Conservation (phyloP, 2,888 invertebrate species). For the Sycophila texana region DNA sequence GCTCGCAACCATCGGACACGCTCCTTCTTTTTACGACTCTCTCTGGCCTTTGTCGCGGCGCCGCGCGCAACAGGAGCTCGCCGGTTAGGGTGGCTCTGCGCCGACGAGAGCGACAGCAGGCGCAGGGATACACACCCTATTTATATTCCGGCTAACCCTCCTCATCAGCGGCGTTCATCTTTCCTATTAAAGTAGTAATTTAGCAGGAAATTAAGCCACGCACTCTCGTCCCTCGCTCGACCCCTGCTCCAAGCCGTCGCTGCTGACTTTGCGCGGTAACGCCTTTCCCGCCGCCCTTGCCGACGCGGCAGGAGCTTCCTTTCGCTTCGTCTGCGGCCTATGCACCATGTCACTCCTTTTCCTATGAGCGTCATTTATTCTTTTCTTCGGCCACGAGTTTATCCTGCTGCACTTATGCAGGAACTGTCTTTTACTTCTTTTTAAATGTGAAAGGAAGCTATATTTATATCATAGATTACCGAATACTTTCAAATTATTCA, state of each 20-base stretch:
- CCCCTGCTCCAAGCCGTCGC: conserved; percentile 22
- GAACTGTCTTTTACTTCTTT: too few species aligned
- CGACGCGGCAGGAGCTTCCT: neutral
- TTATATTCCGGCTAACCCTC: conserved; percentile 76
- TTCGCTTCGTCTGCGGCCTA: neutral
- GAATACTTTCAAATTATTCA: too few species aligned
- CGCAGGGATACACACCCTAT: conserved; percentile 68
- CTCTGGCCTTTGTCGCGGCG: conserved; percentile 40
- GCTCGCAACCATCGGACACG: conserved; percentile 17
- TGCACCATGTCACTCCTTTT: neutral
- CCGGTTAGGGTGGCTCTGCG: neutral
- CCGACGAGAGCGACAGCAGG: neutral
- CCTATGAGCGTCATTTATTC: neutral
- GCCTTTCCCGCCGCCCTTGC: neutral
- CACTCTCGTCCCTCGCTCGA: conserved; percentile 69
- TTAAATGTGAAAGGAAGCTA: too few species aligned
- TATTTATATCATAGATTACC: too few species aligned
- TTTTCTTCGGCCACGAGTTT: too few species aligned
- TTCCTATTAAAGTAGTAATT: conserved; percentile 76
- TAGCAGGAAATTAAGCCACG: conserved; percentile 76
- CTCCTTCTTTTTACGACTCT: conserved; percentile 28
- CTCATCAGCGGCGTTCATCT: conserved; percentile 76
- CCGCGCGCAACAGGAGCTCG: conserved; percentile 55
- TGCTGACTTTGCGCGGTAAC: neutral
- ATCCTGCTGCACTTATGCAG: too few species aligned